These are phyloP conservation scores for Euplexia lucipara DNA, from an alignment of 2,888 invertebrate species.

Conservation along the genomic window DNA sequence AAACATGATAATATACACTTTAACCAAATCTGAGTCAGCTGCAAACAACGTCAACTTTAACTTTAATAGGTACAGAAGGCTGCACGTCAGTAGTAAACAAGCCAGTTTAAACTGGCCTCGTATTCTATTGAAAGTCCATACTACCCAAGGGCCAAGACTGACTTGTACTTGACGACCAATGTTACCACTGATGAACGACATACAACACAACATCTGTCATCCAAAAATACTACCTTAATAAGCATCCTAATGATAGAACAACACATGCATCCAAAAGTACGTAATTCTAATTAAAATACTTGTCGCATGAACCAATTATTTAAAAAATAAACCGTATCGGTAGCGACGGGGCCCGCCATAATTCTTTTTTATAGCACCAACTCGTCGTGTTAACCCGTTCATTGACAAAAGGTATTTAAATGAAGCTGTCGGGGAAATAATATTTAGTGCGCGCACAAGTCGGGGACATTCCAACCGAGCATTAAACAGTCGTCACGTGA, in stretches of 20 bases:
- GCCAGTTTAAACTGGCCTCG: no score
- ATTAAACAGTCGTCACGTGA: constrained; percentile 79
- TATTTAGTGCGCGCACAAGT: constrained; percentile 86
- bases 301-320: constrained; percentile 84
- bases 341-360: constrained; percentile 82
- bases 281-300: constrained; percentile 86
- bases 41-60: neutral
- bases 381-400: constrained; percentile 88
- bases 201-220: constrained; percentile 38
- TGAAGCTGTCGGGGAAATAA: constrained; percentile 88
- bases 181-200: neutral
- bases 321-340: constrained; percentile 78
- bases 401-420: constrained; percentile 91
- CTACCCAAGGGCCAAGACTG: no score
- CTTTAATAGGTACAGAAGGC: no score
- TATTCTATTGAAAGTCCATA: no score
- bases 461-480: constrained; percentile 78
- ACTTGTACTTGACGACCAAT: no score
- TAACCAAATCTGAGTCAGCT: neutral
- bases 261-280: constrained; percentile 53
- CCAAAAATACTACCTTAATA: constrained; percentile 35
- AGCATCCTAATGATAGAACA: constrained; percentile 44
- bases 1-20: neutral
- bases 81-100: no score
- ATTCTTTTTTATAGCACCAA: constrained; percentile 88